These are phyloP conservation scores for Dendrolimus punctatus DNA, from an alignment of 1,140 invertebrate species.

Conservation along the genomic window DNA sequence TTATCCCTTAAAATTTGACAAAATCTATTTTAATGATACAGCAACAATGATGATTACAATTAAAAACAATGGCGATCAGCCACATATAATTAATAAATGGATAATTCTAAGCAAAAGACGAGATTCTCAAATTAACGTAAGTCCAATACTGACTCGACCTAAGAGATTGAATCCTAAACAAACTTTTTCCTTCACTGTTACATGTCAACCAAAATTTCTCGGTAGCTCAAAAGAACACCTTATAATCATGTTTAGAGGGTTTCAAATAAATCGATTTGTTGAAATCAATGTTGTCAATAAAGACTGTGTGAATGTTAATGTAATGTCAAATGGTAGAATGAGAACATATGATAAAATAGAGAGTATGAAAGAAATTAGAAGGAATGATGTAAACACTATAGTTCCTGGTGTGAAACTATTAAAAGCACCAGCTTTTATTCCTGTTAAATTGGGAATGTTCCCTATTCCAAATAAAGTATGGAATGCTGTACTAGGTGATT, in stretches of 20 bases:
- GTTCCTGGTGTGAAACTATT: conserved; percentile 74
- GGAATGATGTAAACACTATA: conserved; percentile 28
- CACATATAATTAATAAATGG: conserved; percentile 49
- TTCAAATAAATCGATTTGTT: conserved; percentile 52
- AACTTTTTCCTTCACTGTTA: conserved; percentile 37
- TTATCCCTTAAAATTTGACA: conserved; percentile 45
- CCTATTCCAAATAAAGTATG: conserved; percentile 74
- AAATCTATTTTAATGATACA: conserved; percentile 31
- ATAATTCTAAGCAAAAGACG: conserved; percentile 46
- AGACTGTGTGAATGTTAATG: conserved; percentile 14
- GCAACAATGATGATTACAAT: conserved; percentile 29
- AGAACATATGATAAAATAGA: conserved; percentile 21
- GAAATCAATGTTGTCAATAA: conserved; percentile 42
- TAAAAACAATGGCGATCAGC: conserved; percentile 44
- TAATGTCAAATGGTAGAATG: conserved; percentile 8
- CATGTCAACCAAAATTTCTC: conserved; percentile 54
- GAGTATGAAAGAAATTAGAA: conserved; percentile 39
- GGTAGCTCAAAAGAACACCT: conserved; percentile 48
- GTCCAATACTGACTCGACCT: conserved; percentile 39
- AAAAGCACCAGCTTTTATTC: conserved; percentile 73
- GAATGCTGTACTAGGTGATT: conserved; percentile 57
- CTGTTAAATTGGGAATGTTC: conserved; percentile 67
- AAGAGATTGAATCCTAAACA: conserved; percentile 35
- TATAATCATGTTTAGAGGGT: conserved; percentile 48
- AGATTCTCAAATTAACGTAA: conserved; percentile 44